Evolutionary conservation across 2,797 vertebrate species (phyloP), one percentile per base, ranked within the genome.

Genomic region (Botia kubotai): DNA sequence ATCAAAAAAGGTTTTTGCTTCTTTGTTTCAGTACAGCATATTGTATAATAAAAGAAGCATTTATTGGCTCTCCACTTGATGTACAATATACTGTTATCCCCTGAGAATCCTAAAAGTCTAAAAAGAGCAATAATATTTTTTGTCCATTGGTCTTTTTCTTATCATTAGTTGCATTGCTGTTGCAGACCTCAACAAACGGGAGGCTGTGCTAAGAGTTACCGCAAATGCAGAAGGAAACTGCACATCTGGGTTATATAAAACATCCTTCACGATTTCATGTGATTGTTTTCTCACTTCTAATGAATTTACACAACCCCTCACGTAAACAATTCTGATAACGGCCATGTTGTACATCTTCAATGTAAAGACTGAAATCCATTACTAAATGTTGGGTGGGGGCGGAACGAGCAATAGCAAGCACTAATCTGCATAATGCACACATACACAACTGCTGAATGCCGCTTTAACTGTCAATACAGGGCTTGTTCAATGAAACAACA

Each of bases 361-460:
- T 75, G 68, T 80, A 79, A 72, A 73, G 80, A 71, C 66, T 83
- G 79, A n/a, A 72, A 66, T 70, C 79, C 71, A 77, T 85, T 83
- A 77, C 81, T 68, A 87, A 74, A 81, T 76, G 82, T 80, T 2
- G 29, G 29, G 29, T 29, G 29, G 29, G 29, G 29, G 29, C n/a
- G n/a, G n/a, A n/a, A n/a, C n/a, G n/a, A n/a, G 84, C 46, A 74
- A 48, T 78, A 81, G 72, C 71, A 65, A 72, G 71, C 74, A 69
- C 79, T 84, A 86, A 86, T 83, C 86, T 85, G 55, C 82, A 87
- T 85, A 83, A 84, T 79, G 78, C 80, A n/a, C 46, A 72, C 79
- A 78, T 55, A 53, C 80, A 77, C 73, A 21, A 65, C 29, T 11
- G 50, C 36, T n/a, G 36, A 69, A 69, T 71, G 19, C 78, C 68